Percentiles rank a stretch among this genome's conserved stretches.
These are phyloP conservation scores for Dasyprocta punctata DNA, from an alignment of 2,113 vertebrate genomes.

Conservation along the genomic window DNA sequence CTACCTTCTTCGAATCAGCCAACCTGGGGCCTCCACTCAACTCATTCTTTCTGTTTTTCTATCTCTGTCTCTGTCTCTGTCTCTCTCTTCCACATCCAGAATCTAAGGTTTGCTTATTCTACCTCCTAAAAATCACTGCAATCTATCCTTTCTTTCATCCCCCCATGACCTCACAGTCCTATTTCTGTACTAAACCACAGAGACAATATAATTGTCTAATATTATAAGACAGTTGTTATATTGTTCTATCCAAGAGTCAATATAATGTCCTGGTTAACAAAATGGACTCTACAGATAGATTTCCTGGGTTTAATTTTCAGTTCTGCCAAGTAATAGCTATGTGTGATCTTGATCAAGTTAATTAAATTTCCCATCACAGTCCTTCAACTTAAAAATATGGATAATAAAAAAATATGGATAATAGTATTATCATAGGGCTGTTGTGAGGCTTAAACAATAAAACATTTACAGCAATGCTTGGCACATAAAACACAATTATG, in stretches of 20 bases:
- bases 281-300: background rate
- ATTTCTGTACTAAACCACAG: background rate
- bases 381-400: slow-evolving; percentile 31
- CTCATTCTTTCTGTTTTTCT: background rate
- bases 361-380: slow-evolving; percentile 15
- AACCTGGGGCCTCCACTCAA: background rate
- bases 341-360: slow-evolving; percentile 21
- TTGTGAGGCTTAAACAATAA: slow-evolving; percentile 21
- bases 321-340: background rate
- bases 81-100: slow-evolving; percentile 12
- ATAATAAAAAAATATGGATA: slow-evolving; percentile 6
- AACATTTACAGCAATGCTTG: background rate
- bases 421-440: background rate
- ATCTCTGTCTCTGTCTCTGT: background rate
- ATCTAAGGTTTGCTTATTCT: slow-evolving; percentile 6
- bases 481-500: background rate
- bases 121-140: slow-evolving; percentile 38
- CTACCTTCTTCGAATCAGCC: background rate
- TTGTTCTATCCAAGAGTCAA: background rate
- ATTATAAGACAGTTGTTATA: background rate
- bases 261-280: background rate
- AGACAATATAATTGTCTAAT: background rate
- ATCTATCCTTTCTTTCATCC: background rate
- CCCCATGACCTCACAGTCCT: background rate
- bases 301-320: slow-evolving; percentile 18